Evolutionary conservation across 2,888 invertebrate species (phyloP).

Genomic region (Patella depressa): DNA sequence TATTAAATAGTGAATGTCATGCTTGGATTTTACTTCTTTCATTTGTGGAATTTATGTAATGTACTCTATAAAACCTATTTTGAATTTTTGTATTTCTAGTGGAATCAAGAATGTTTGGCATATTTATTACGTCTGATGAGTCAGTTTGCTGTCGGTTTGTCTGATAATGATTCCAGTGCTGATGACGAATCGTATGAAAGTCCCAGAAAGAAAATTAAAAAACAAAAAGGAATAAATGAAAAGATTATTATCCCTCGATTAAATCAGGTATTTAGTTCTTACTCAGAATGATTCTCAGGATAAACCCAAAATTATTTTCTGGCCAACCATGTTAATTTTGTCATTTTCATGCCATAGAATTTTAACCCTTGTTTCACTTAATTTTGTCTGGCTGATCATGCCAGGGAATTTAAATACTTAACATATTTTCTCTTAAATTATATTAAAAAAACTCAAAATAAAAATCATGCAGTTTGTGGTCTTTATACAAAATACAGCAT

Average conservation of each 20-base stretch:
- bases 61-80: not conserved
- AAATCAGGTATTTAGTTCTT: constrained; percentile 76
- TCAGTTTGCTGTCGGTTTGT: constrained; percentile 81
- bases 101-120: constrained; percentile 95
- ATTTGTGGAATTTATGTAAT: no score
- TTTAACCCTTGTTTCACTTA: no score
- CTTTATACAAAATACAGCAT: no score
- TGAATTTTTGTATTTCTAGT: constrained; percentile 73
- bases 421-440: no score
- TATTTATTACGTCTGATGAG: constrained; percentile 87
- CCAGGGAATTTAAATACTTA: no score
- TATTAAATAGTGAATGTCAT: no score
- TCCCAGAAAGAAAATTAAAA: constrained; percentile 62
- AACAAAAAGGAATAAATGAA: constrained; percentile 73
- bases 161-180: constrained; percentile 58
- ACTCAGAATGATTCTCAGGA: constrained; percentile 23
- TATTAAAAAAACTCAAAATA: no score
- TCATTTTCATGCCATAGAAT: no score
- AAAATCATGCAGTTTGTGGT: no score
- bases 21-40: no score
- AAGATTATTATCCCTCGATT: constrained; percentile 81
- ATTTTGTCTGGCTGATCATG: no score
- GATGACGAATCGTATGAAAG: constrained; percentile 65
- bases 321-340: not conserved
- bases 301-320: constrained; percentile 6